These are phyloP conservation scores for Entosphenus tridentatus DNA, from an alignment of 2,113 vertebrate species.

Conservation along the genomic window DNA sequence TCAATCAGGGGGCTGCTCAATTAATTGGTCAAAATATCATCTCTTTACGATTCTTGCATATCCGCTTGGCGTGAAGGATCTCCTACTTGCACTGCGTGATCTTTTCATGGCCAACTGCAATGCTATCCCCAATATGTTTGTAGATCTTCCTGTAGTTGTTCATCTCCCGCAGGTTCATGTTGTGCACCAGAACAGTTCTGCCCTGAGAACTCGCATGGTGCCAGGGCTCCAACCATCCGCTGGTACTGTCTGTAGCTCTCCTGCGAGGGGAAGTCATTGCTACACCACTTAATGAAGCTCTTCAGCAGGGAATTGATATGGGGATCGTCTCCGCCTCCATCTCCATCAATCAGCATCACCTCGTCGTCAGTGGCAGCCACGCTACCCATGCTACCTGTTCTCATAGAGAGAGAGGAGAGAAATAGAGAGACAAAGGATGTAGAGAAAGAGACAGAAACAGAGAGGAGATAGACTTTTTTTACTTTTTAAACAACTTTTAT, in stretches of 20 bases:
- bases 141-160: slow-evolving; percentile 95
- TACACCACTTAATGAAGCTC: slow-evolving; percentile 87
- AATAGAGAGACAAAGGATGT: no score
- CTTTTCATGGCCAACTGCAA: slow-evolving; percentile 76
- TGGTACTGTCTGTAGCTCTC: slow-evolving; percentile 69
- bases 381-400: no score
- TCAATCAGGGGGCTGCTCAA: slow-evolving; percentile 81
- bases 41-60: slow-evolving; percentile 92
- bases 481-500: no score
- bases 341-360: slow-evolving; percentile 89
- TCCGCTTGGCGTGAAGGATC: slow-evolving; percentile 82
- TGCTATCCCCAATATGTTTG: slow-evolving; percentile 66
- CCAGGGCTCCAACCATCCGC: slow-evolving; percentile 66
- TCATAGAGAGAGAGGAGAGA: no score
- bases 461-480: no score
- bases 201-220: slow-evolving; percentile 95
- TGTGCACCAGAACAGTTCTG: slow-evolving; percentile 78
- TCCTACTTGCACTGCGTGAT: slow-evolving; percentile 94
- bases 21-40: slow-evolving; percentile 85
- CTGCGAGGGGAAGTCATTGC: slow-evolving; percentile 22
- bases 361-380: slow-evolving; percentile 24
- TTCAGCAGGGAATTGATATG: slow-evolving; percentile 79
- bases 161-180: slow-evolving; percentile 97
- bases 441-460: no score
- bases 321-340: slow-evolving; percentile 80